Evolutionary conservation across 2,113 vertebrate genomes (phyloP).

Genomic region (Myrmophylax atrothorax): DNA sequence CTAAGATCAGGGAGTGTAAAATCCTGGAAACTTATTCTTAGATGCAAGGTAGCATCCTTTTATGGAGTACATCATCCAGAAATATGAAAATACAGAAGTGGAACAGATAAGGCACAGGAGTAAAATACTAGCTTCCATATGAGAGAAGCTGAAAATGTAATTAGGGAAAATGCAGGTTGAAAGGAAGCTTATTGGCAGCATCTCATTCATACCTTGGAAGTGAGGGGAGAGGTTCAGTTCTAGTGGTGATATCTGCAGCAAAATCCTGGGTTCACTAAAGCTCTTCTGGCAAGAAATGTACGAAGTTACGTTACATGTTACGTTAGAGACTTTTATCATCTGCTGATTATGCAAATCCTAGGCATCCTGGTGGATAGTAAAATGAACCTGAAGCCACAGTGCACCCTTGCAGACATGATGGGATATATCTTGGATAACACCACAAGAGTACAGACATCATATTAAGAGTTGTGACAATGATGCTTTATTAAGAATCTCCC

Average conservation of each 20-base stretch:
- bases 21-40: neutral
- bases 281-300: neutral
- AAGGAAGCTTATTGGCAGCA: neutral
- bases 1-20: neutral
- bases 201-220: neutral
- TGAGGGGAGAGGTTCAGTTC: too few species aligned
- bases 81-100: neutral
- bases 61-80: neutral
- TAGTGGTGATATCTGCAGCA: neutral
- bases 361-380: neutral
- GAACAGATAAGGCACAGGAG: neutral
- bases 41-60: neutral
- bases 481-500: neutral
- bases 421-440: neutral
- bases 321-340: neutral
- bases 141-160: neutral
- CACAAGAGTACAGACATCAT: neutral
- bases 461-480: neutral
- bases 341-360: neutral
- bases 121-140: neutral
- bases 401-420: fast-evolving
- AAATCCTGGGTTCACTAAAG: neutral
- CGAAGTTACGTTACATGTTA: neutral
- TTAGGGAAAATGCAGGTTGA: neutral
- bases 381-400: neutral